Conservation (phyloP, 2,113 vertebrate species). For the Rhinopomastus cyanomelas region DNA sequence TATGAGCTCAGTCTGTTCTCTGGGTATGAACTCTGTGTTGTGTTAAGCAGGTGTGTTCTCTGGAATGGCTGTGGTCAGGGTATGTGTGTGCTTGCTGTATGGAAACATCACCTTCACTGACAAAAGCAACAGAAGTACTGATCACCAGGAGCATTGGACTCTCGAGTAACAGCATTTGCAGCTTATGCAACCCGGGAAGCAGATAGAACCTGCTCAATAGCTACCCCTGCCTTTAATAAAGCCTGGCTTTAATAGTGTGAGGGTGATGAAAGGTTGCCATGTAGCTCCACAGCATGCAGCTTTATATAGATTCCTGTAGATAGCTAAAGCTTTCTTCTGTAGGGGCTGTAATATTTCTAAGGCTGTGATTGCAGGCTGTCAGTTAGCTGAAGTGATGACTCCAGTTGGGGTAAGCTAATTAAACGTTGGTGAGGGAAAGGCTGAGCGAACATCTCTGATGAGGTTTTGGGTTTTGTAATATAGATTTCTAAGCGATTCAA, state of each 20-base stretch:
- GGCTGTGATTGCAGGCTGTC: conserved; percentile 55
- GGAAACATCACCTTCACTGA: rapidly evolving
- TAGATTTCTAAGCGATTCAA: neutral
- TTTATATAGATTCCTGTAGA: neutral
- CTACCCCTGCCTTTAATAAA: neutral
- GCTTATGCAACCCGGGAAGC: neutral
- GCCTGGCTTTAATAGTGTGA: neutral
- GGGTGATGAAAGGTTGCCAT: neutral
- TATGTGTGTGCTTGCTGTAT: neutral
- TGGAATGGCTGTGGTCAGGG: neutral
- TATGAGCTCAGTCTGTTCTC: neutral
- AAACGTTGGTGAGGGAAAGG: neutral
- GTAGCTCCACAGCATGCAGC: neutral
- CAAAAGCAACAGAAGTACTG: neutral
- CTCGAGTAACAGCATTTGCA: neutral
- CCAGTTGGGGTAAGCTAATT: neutral
- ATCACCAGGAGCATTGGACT: too few species aligned
- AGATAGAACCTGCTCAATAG: neutral
- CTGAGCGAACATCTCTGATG: neutral
- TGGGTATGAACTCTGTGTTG: neutral
- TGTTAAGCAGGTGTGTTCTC: neutral
- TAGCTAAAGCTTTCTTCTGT: conserved; percentile 20
- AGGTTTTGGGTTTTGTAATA: neutral
- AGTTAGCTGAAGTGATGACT: conserved; percentile 13
- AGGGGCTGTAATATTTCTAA: conserved; percentile 19